These are phyloP conservation scores for Herminia tarsipennalis DNA, from an alignment of 2,888 invertebrate genomes.

Conservation along the genomic window DNA sequence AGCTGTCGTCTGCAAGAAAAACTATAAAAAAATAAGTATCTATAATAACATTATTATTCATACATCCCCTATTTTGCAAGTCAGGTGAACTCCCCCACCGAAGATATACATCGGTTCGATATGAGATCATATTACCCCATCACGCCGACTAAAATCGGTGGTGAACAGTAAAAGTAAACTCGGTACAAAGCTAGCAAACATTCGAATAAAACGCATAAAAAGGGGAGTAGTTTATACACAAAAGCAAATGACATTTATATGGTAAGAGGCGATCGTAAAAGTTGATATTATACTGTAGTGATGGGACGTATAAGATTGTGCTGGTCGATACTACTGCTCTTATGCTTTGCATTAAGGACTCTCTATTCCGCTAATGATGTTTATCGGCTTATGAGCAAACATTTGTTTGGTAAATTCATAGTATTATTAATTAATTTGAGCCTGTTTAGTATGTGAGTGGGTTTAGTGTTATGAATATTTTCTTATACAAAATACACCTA, in stretches of 20 bases:
- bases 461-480: too few relatives aligned
- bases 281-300: conserved; percentile 44
- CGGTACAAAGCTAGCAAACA: conserved; percentile 45
- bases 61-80: conserved; percentile 7
- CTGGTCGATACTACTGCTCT: conserved; percentile 16
- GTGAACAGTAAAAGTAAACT: conserved; percentile 40
- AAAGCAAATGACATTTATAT: conserved; percentile 51
- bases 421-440: too few relatives aligned
- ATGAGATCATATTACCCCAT: conserved; percentile 21
- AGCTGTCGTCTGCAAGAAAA: too few relatives aligned
- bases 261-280: conserved; percentile 50
- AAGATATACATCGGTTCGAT: conserved; percentile 7
- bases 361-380: too few relatives aligned
- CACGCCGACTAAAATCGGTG: conserved; percentile 35
- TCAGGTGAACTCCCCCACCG: conserved; percentile 9
- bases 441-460: too few relatives aligned
- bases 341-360: background rate
- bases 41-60: conserved; percentile 15
- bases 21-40: conserved; percentile 1
- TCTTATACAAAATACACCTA: too few relatives aligned
- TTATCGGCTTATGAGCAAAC: too few relatives aligned
- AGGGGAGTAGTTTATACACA: conserved; percentile 49
- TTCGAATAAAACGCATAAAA: conserved; percentile 47
- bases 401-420: too few relatives aligned
- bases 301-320: conserved; percentile 3